Conservation (phyloP, 35 echinoderm and acorn worm genomes). For the Stichopus chloronotus region DNA sequence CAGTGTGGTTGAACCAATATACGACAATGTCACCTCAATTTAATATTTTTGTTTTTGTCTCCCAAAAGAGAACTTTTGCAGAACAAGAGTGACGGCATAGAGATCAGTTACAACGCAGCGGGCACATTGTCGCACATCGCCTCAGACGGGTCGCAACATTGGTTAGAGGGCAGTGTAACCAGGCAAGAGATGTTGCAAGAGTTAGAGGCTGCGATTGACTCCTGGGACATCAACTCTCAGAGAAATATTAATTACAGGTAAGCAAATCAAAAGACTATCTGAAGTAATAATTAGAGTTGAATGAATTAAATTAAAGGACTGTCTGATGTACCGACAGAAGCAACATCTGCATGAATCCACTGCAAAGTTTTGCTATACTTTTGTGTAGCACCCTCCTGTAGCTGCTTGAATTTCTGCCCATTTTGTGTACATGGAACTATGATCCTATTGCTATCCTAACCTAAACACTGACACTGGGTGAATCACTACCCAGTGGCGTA, state of each 20-base stretch:
- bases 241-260: slow-evolving; percentile 99
- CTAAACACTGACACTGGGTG: too few relatives aligned
- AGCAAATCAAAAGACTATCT: background rate
- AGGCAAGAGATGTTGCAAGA: slow-evolving; percentile 60
- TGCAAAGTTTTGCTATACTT: too few relatives aligned
- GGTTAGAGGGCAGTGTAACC: slow-evolving; percentile 18
- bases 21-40: background rate
- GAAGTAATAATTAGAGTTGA: background rate
- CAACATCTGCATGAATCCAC: background rate
- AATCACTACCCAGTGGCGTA: too few relatives aligned
- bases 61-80: slow-evolving; percentile 64
- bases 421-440: too few relatives aligned
- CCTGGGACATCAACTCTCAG: slow-evolving; percentile 86
- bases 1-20: too few relatives aligned
- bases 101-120: slow-evolving; percentile 98
- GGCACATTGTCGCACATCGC: slow-evolving; percentile 90
- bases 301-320: background rate
- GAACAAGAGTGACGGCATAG: slow-evolving; percentile 90
- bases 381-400: too few relatives aligned
- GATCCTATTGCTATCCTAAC: too few relatives aligned
- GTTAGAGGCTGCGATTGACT: slow-evolving; percentile 77
- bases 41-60: background rate
- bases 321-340: background rate
- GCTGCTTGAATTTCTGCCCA: too few relatives aligned
- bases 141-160: slow-evolving; percentile 78